Evolutionary conservation across 2,113 vertebrate genomes (phyloP).

Genomic region (cattle (Bos taurus)): ARS-UCD2.0 NC_037349.1:17705001-17705500

Average conservation of each 20-base stretch:
- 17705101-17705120: not conserved
- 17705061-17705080: not conserved
- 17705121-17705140: not conserved
- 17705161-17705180: not conserved
- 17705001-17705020: not conserved
- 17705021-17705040: not conserved
- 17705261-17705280: fast-evolving
- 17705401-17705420: too few species aligned
- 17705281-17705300: not conserved
- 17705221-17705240: not conserved
- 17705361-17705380: not conserved
- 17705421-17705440: not conserved
- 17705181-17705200: not conserved
- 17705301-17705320: not conserved
- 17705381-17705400: not conserved
- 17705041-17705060: not conserved
- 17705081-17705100: not conserved
- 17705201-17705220: not conserved
- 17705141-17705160: not conserved
- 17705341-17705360: not conserved
- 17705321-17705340: not conserved
- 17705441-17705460: not conserved
- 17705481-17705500: not conserved
- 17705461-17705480: too few species aligned
- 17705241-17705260: not conserved